Evolutionary conservation across 2,888 invertebrate species (phyloP), one percentile per base, ranked within the genome.

Genomic region (Apodemia hepburni): DNA sequence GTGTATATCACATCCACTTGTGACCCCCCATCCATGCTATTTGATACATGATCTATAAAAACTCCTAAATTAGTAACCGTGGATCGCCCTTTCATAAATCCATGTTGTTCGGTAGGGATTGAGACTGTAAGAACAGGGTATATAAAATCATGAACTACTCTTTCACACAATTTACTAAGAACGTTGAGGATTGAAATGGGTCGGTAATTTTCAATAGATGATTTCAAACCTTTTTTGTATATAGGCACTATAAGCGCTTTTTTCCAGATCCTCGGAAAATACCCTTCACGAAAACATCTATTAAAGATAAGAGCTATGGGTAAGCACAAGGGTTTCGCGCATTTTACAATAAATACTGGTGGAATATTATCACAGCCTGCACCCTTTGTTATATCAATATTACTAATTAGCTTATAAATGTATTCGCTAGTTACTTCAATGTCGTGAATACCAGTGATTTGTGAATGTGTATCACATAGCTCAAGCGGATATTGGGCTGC

Each of bases 231-330:
- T 61, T 61, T 62, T 61, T 61, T 62, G 15, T 62, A 58, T 3
- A 62, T 60, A 17, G 65, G 65, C 29, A 60, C 51, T 18, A 64
- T 35, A 38, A 38, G 57, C 0, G 60, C 65, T 42, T 45, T 35
- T 45, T 61, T 63, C 65, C 65, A 65, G 12, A 58, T 61, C 15
- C 17, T 27, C 5, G 65, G 65, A 29, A 65, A 58, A 2, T 45
- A 2, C 12, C 62, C 57, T 33, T 29, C 49, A 1, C 42, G 54
- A 47, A 63, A 35, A n/a, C 60, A 63, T 12, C n/a, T 38, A 7
- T 38, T 38, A 47, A 60, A 60, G 11, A 60, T 51, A 17, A 58
- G 38, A 38, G 60, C 45, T 8, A 63, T n/a, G 9, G 49, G 60
- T 8, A 54, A 22, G 18, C 47, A 45, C 12, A 63, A 47, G 15